A percentile compares a stretch with the other conserved stretches of the same genome.
These are phyloP conservation scores for Drosophila emarginata DNA, from an alignment of 2,888 invertebrate species.

Conservation along the genomic window DNA sequence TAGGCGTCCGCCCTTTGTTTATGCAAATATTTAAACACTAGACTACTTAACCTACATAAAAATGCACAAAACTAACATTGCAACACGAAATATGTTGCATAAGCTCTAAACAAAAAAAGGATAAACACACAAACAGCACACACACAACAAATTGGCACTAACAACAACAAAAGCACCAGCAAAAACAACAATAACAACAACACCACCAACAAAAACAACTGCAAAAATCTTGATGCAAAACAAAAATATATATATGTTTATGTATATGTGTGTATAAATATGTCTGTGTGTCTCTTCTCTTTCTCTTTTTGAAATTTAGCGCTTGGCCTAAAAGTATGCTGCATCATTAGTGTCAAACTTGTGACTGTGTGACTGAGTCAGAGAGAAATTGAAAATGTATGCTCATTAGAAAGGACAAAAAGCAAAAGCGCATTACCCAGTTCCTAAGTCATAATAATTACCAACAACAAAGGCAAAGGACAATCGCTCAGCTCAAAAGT, in stretches of 20 bases:
- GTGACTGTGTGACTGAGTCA: not conserved
- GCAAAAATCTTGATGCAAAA: conserved; percentile 19
- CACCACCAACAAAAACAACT: conserved; percentile 21
- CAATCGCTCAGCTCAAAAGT: conserved; percentile 38
- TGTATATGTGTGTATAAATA: conserved; percentile 34
- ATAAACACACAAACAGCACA: conserved; percentile 15
- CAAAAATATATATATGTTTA: conserved; percentile 36
- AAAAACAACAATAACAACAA: conserved; percentile 16
- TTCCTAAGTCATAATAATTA: conserved; percentile 58
- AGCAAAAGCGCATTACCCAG: conserved; percentile 75
- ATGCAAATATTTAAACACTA: conserved; percentile 64
- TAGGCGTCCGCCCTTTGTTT: conserved; percentile 60
- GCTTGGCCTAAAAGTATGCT: conserved; percentile 72
- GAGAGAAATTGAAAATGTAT: conserved; percentile 43
- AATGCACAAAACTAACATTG: conserved; percentile 27
- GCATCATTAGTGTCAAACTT: conserved; percentile 70
- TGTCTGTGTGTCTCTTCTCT: conserved; percentile 59
- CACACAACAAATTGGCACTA: conserved; percentile 43
- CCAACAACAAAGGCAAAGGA: conserved; percentile 27
- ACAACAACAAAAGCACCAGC: conserved; percentile 30
- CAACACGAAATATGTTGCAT: conserved; percentile 34
- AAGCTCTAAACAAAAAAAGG: conserved; percentile 35
- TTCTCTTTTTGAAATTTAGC: conserved; percentile 62
- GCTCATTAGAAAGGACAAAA: conserved; percentile 40
- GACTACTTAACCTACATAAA: conserved; percentile 69